These are phyloP conservation scores for Merodon equestris DNA, from an alignment of 2,888 invertebrate species.

Conservation along the genomic window DNA sequence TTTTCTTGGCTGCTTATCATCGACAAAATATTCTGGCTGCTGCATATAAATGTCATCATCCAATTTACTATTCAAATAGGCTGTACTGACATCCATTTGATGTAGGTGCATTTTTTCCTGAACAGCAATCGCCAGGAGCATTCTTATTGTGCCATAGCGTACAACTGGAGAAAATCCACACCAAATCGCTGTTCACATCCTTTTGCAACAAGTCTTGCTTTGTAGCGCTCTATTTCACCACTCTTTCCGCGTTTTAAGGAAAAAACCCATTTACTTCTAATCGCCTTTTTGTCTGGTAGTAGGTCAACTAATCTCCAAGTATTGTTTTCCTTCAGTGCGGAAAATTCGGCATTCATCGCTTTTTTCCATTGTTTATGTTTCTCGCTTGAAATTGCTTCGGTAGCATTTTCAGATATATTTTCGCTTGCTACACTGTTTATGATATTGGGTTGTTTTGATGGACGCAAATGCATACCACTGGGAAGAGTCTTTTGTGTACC, in stretches of 20 bases:
- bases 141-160: slow-evolving; percentile 46
- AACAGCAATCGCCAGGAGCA: slow-evolving; percentile 51
- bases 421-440: too few species aligned
- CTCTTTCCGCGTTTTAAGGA: slow-evolving; percentile 26
- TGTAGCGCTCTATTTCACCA: slow-evolving; percentile 23
- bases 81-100: slow-evolving; percentile 15
- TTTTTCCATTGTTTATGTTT: slow-evolving; percentile 36
- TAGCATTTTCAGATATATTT: slow-evolving; percentile 27
- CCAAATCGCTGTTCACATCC: slow-evolving; percentile 60
- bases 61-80: slow-evolving; percentile 17
- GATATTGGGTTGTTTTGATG: too few species aligned
- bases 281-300: slow-evolving; percentile 33
- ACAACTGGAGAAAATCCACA: slow-evolving; percentile 65
- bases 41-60: slow-evolving; percentile 43
- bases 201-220: slow-evolving; percentile 43
- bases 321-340: slow-evolving; percentile 32
- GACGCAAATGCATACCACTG: too few species aligned
- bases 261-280: slow-evolving; percentile 38
- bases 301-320: too few species aligned
- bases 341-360: slow-evolving; percentile 41
- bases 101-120: slow-evolving; percentile 36
- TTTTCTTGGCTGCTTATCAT: slow-evolving; percentile 32
- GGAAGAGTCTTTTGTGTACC: too few species aligned
- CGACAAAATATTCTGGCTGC: slow-evolving; percentile 40
- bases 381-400: slow-evolving; percentile 31